Conservation (phyloP, 2,797 vertebrate species). For the Hafferia zeledoni region DNA sequence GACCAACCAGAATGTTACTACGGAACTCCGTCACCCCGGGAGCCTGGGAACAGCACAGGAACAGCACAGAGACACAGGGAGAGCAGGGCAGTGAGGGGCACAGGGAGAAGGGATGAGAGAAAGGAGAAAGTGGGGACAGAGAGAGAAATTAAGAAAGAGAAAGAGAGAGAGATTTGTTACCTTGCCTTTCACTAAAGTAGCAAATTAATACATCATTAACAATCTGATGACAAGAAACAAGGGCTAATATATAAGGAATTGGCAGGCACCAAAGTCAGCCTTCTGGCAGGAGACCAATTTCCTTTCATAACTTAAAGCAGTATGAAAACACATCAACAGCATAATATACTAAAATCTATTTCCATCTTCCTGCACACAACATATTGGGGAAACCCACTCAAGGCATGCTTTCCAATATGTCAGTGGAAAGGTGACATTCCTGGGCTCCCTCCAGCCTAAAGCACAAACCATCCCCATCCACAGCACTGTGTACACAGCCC, state of each 20-base stretch:
- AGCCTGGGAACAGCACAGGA: conserved; percentile 72
- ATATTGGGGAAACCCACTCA: not conserved
- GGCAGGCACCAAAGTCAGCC: conserved; percentile 4
- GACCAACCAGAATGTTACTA: conserved; percentile 78
- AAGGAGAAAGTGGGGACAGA: not conserved
- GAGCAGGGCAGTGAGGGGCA: not conserved
- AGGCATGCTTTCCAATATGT: not conserved
- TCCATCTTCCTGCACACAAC: conserved; percentile 3
- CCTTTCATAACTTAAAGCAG: conserved; percentile 12
- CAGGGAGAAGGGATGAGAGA: not conserved
- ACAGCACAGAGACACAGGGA: conserved; percentile 21
- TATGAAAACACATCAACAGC: not conserved
- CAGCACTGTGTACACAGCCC: not conserved
- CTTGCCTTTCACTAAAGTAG: conserved; percentile 31
- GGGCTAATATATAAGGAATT: not conserved
- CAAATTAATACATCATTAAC: conserved; percentile 39
- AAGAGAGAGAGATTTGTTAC: conserved; percentile 36
- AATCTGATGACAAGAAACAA: conserved; percentile 43
- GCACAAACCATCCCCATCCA: conserved; percentile 16
- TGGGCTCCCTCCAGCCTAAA: not conserved
- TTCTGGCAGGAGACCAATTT: conserved; percentile 26
- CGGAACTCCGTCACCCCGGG: conserved; percentile 83
- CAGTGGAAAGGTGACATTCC: not conserved
- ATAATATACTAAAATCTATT: not conserved
- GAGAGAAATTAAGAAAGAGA: not conserved